phyloP scores from a whole-genome alignment of 2,797 vertebrate species.

The Acanthurus lineatus region DNA sequence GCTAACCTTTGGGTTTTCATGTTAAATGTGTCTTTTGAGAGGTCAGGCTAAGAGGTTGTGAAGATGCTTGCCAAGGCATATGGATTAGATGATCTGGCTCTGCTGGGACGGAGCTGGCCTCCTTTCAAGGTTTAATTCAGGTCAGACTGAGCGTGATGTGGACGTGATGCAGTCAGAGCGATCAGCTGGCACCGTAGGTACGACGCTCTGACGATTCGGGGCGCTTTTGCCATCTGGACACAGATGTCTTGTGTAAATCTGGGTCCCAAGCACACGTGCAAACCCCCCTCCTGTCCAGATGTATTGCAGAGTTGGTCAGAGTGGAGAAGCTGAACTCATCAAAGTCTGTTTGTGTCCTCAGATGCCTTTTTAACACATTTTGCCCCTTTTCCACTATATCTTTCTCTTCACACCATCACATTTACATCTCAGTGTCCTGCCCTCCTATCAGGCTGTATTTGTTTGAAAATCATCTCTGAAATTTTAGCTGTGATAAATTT shows the following conservation, averaged over 20 bases:
- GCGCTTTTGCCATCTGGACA: constrained; percentile 57
- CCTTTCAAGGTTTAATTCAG: constrained; percentile 34
- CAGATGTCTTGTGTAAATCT: constrained; percentile 48
- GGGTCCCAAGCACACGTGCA: constrained; percentile 9
- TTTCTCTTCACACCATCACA: constrained; percentile 9
- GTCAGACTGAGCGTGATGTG: constrained; percentile 27
- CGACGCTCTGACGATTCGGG: constrained; percentile 1
- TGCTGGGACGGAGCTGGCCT: constrained; percentile 12
- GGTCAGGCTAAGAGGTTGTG: constrained; percentile 17
- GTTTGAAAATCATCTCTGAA: constrained; percentile 2
- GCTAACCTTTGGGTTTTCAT: constrained; percentile 9
- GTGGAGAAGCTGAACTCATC: constrained; percentile 31
- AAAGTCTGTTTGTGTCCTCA: constrained; percentile 49
- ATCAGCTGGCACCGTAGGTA: constrained; percentile 25
- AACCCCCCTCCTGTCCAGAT: not conserved
- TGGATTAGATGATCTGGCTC: constrained; percentile 45
- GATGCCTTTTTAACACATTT: constrained; percentile 25
- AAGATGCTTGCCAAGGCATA: constrained; percentile 30
- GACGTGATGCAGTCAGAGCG: constrained; percentile 22
- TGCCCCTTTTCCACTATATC: not conserved
- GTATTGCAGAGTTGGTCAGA: constrained; percentile 35
- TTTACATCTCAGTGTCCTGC: constrained; percentile 18
- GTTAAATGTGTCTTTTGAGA: constrained; percentile 19
- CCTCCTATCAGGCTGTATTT: not conserved
- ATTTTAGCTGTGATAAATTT: not conserved